These are phyloP conservation scores for Pteronura brasiliensis DNA, from an alignment of 2,113 vertebrate genomes.

Conservation along the genomic window DNA sequence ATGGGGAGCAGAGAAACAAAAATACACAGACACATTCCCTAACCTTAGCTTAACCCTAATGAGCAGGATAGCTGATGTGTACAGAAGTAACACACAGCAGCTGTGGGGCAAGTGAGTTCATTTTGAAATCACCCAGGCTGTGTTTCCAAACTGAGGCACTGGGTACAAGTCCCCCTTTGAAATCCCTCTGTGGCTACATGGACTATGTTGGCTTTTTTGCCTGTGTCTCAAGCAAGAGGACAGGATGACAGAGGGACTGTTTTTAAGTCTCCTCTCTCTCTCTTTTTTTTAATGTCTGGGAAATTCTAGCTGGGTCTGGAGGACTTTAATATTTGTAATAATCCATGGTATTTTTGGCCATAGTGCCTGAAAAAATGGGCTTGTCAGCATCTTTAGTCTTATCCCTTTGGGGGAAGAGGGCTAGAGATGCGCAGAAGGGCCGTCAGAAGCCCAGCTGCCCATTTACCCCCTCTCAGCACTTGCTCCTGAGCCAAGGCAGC, in stretches of 20 bases:
- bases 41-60: not conserved
- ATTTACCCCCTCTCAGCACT: slow-evolving; percentile 42
- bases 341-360: slow-evolving; percentile 5
- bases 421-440: not conserved
- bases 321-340: not conserved
- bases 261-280: not conserved
- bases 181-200: not conserved
- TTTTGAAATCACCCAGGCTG: not conserved
- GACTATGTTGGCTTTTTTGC: not conserved
- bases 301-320: slow-evolving; percentile 9
- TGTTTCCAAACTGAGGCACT: not conserved
- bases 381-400: slow-evolving; percentile 47
- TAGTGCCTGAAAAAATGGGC: not conserved
- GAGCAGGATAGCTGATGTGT: not conserved
- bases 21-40: not conserved
- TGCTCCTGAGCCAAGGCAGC: slow-evolving; percentile 11
- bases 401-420: not conserved
- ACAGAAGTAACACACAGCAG: not conserved
- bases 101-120: fast-evolving
- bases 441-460: not conserved
- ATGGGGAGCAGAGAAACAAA: not conserved
- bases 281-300: not conserved
- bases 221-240: not conserved
- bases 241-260: not conserved
- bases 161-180: not conserved